Conservation (phyloP, 2,888 invertebrate genomes). For the Cheilosia pagana region DNA sequence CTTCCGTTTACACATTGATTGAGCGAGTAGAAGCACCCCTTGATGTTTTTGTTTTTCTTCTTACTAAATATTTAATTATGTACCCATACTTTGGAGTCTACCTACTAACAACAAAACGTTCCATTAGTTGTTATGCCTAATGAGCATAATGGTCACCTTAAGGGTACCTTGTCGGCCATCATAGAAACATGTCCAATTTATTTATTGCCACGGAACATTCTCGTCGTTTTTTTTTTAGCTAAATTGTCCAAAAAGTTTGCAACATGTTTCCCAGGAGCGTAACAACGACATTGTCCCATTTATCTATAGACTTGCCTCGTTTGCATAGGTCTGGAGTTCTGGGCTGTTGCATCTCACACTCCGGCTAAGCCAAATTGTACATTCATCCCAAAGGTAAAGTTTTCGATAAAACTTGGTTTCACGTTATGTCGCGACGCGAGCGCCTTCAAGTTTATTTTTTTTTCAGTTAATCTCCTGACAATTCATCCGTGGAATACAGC, state of each 20-base stretch:
- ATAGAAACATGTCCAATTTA: slow-evolving; percentile 69
- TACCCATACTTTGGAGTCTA: background rate
- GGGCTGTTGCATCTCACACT: slow-evolving; percentile 59
- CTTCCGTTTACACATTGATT: slow-evolving; percentile 34
- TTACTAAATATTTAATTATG: slow-evolving; percentile 64
- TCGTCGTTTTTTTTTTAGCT: slow-evolving; percentile 24
- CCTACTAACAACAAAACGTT: slow-evolving; percentile 1
- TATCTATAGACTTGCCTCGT: slow-evolving; percentile 60
- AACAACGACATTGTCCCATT: slow-evolving; percentile 55
- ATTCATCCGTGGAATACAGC: slow-evolving; percentile 54
- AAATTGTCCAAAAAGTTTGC: slow-evolving; percentile 69
- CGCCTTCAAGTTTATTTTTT: slow-evolving; percentile 52
- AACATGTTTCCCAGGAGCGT: slow-evolving; percentile 70
- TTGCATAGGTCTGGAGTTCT: slow-evolving; percentile 51
- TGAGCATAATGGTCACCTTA: slow-evolving; percentile 64
- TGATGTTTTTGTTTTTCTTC: slow-evolving; percentile 17
- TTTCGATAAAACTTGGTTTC: slow-evolving; percentile 71
- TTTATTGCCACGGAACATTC: slow-evolving; percentile 64
- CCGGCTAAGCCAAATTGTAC: slow-evolving; percentile 9
- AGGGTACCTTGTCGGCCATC: slow-evolving; percentile 64
- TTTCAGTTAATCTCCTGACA: slow-evolving; percentile 69
- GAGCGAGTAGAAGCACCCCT: slow-evolving; percentile 29
- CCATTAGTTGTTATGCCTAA: slow-evolving; percentile 37
- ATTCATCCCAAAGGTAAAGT: slow-evolving; percentile 61
- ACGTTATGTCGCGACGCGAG: slow-evolving; percentile 62